Base-by-base conservation (phyloP, 2,797 vertebrate species). In the Zenarchopterus dispar region DNA sequence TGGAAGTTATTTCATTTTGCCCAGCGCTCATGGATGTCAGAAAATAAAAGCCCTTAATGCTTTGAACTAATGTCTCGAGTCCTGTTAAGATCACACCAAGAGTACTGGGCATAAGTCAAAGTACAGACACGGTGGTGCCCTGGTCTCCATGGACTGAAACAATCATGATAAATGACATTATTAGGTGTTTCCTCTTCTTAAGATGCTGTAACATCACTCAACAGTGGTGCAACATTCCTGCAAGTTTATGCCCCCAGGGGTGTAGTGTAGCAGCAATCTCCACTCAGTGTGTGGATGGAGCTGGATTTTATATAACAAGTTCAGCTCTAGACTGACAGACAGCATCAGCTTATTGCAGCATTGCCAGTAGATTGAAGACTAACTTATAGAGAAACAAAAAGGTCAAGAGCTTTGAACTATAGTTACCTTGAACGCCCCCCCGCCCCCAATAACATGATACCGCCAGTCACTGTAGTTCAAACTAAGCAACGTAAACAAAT, bases 401-500 rank as follows among this genome's bases (percentile, higher is more conserved):
- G 6, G 15, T 44, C 44, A 59, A 16, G 17, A 48, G 31, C 15
- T 55, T 50, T 88, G 82, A 89, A 72, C 77, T 13, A 6, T 36
- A n/a, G 87, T 91, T 46, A 89, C 81, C 89, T 58, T 1, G 15
- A 9, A 5, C 19, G 10, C 8, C 17, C 36, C 10, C 11, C 13
- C 19, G 49, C 56, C 36, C 56, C 50, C 33, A 10, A 13, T 36
- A 36, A 36, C 48, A 51, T 10, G 47, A 17, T 50, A 76, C 36
- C 55, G 22, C 0, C 41, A 63, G 77, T 80, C 60, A 69, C 1
- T 28, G 16, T 3, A 54, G 64, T 28, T 75, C 59, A 81, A 74
- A 51, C 61, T 66, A 67, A 62, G 70, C 48, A 84, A 71, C 66
- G 78, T 85, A 84, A 90, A 90, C 77, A 86, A 26, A 55, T 51